Conservation (phyloP, 2,888 invertebrate species). For the Ophion ellenae region DNA sequence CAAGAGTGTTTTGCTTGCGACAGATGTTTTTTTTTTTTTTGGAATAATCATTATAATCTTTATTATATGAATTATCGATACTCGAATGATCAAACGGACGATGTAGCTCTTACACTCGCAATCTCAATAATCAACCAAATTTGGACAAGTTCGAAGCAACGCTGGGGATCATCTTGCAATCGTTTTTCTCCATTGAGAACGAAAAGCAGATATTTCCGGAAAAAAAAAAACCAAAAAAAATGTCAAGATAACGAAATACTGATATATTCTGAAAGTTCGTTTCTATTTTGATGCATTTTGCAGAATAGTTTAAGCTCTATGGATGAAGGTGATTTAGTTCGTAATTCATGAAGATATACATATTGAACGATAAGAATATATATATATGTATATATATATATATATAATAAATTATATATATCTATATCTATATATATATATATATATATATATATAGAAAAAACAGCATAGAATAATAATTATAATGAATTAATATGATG, state of each 20-base stretch:
- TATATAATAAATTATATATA: conserved; percentile 71
- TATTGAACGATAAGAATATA: conserved; percentile 78
- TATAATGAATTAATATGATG: conserved; percentile 80
- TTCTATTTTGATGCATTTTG: conserved; percentile 66
- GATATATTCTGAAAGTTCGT: conserved; percentile 59
- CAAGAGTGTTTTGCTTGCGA: conserved; percentile 12
- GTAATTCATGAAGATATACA: conserved; percentile 79
- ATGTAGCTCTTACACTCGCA: conserved; percentile 35
- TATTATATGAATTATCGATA: conserved; percentile 63
- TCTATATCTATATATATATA: conserved; percentile 67
- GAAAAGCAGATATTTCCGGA: conserved; percentile 54
- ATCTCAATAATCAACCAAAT: conserved; percentile 52
- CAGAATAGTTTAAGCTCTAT: conserved; percentile 78
- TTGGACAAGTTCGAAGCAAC: conserved; percentile 28
- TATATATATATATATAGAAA: conserved; percentile 67
- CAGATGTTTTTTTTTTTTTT: not conserved
- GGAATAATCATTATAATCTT: conserved; percentile 27
- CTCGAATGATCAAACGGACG: conserved; percentile 18
- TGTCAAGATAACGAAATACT: conserved; percentile 14
- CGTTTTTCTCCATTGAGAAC: conserved; percentile 30
- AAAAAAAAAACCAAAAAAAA: not conserved
- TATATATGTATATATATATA: conserved; percentile 66
- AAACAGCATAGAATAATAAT: conserved; percentile 80
- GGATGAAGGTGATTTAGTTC: conserved; percentile 76
- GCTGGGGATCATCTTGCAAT: conserved; percentile 16